Conservation (phyloP, 2,113 vertebrate species). For the Planiliza haematocheilus region DNA sequence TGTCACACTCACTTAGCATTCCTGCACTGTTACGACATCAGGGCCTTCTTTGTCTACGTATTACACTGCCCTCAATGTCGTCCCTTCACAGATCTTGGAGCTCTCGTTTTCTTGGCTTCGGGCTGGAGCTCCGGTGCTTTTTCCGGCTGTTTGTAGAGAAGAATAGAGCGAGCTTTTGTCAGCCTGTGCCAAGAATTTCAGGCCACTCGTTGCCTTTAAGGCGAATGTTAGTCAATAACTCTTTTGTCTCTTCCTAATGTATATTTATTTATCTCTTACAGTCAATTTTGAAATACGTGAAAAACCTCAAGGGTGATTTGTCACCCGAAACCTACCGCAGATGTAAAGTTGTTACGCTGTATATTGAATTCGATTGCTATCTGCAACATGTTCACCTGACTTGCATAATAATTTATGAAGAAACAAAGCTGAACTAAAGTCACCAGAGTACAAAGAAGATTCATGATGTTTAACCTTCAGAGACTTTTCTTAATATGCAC, state of each 20-base stretch:
- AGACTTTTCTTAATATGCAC: constrained; percentile 25
- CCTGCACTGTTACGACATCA: constrained; percentile 72
- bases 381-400: constrained; percentile 38
- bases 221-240: constrained; percentile 40
- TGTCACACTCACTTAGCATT: constrained; percentile 76
- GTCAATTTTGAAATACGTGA: constrained; percentile 60
- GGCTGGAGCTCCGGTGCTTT: constrained; percentile 40
- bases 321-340: constrained; percentile 55
- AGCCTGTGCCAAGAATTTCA: constrained; percentile 36
- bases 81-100: constrained; percentile 39
- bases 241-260: constrained; percentile 54
- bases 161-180: constrained; percentile 25
- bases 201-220: constrained; percentile 32
- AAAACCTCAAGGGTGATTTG: constrained; percentile 76
- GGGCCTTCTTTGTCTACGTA: constrained; percentile 42
- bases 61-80: constrained; percentile 43
- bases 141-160: constrained; percentile 1
- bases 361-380: constrained; percentile 66
- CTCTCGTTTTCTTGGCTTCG: constrained; percentile 27
- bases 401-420: constrained; percentile 67
- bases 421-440: constrained; percentile 48
- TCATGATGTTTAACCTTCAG: constrained; percentile 5
- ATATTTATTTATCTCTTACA: constrained; percentile 77
- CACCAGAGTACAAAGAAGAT: constrained; percentile 39
- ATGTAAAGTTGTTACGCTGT: constrained; percentile 63